phyloP scores from a whole-genome alignment of 2,797 vertebrate genomes.

The Girardinus metallicus region DNA sequence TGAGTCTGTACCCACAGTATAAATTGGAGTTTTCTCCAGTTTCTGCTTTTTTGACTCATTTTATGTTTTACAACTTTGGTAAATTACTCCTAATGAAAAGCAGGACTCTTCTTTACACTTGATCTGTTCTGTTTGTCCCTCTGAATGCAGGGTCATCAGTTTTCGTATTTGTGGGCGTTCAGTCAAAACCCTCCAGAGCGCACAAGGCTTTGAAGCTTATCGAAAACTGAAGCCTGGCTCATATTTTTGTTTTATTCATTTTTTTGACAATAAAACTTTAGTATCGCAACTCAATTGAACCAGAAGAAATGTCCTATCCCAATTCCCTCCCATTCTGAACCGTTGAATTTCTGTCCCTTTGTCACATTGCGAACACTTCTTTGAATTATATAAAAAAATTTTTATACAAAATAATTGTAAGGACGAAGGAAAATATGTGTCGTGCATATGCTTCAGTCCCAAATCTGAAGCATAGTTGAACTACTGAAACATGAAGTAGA shows the following conservation, averaged over 20 bases:
- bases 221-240: constrained; percentile 32
- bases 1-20: constrained; percentile 58
- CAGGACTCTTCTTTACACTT: constrained; percentile 35
- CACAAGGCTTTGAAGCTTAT: constrained; percentile 20
- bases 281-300: constrained; percentile 19
- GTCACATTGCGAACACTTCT: neutral
- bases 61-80: constrained; percentile 62
- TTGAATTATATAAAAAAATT: neutral
- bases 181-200: constrained; percentile 16
- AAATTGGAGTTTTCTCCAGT: constrained; percentile 42
- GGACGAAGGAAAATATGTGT: neutral
- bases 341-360: neutral
- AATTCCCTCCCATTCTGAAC: constrained; percentile 19
- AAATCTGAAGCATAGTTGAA: neutral
- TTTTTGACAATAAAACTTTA: constrained; percentile 5
- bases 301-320: constrained; percentile 17
- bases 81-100: constrained; percentile 69
- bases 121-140: constrained; percentile 34
- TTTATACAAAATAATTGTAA: neutral
- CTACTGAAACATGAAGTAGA: neutral
- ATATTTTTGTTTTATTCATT: constrained; percentile 22
- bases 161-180: constrained; percentile 28
- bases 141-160: constrained; percentile 44
- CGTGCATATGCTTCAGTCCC: neutral
- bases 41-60: constrained; percentile 63